These are phyloP conservation scores for Anoplolepis gracilipes DNA, from an alignment of 1,140 invertebrate genomes.

Conservation along the genomic window DNA sequence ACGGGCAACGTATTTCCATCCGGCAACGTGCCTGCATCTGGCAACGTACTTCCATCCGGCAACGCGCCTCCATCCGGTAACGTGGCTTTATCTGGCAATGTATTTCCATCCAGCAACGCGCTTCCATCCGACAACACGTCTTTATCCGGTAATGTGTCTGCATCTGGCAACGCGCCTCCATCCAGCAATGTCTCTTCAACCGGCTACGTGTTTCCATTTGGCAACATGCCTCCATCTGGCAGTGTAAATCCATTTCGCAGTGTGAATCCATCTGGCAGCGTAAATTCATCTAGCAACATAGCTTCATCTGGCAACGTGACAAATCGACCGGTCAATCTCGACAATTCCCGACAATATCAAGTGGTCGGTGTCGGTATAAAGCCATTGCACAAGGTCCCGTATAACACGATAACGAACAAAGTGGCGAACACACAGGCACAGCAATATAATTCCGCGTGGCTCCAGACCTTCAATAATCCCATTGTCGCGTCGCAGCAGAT, in stretches of 20 bases:
- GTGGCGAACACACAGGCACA: background rate
- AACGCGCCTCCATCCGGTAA: background rate
- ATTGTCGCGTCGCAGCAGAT: background rate
- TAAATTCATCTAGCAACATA: background rate
- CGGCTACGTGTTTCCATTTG: too few relatives aligned
- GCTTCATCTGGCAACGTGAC: background rate
- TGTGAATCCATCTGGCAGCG: background rate
- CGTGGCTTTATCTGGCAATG: too few relatives aligned
- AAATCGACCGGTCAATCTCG: fast-evolving
- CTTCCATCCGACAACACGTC: background rate
- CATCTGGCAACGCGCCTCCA: background rate
- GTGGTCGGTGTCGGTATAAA: background rate
- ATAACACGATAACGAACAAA: background rate
- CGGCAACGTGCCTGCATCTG: background rate
- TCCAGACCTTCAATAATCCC: background rate
- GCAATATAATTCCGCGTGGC: too few relatives aligned
- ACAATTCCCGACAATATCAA: background rate
- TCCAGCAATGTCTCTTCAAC: background rate
- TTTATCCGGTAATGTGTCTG: background rate
- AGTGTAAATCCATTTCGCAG: background rate
- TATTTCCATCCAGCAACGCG: background rate
- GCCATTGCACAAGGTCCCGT: background rate
- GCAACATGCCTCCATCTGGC: too few relatives aligned
- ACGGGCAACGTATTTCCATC: background rate
- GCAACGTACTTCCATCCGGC: background rate